Percentiles rank a stretch among this genome's conserved stretches.
These are phyloP conservation scores for Atlantisia rogersi DNA, from an alignment of 2,113 vertebrate genomes.

Conservation along the genomic window DNA sequence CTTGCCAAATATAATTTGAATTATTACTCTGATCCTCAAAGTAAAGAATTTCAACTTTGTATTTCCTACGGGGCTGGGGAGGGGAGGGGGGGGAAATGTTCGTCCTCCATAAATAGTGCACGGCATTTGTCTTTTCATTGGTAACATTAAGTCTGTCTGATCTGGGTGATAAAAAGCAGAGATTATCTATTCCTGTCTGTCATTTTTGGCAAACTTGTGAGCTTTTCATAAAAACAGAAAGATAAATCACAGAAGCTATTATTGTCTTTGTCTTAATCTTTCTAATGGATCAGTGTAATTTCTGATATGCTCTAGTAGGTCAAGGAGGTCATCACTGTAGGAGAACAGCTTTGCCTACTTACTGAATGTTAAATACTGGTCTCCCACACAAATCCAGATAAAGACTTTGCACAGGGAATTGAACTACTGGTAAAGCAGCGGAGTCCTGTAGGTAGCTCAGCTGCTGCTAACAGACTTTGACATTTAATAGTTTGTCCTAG, in stretches of 20 bases:
- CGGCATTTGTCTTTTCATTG: slow-evolving; percentile 42
- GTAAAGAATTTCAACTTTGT: slow-evolving; percentile 10
- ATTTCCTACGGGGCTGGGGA: background rate
- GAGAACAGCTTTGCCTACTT: slow-evolving; percentile 1
- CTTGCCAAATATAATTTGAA: slow-evolving; percentile 25
- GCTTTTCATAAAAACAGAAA: slow-evolving; percentile 58
- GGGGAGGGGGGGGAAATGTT: background rate
- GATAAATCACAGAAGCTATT: slow-evolving; percentile 56
- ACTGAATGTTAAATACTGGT: slow-evolving; percentile 32
- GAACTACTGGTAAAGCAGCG: background rate
- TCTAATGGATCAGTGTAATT: slow-evolving; percentile 54
- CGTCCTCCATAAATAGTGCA: background rate
- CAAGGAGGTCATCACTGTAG: slow-evolving; percentile 2
- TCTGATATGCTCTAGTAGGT: slow-evolving; percentile 26
- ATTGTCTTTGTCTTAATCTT: slow-evolving; percentile 64
- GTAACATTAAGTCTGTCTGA: slow-evolving; percentile 48
- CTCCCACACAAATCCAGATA: background rate
- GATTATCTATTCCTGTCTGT: slow-evolving; percentile 55
- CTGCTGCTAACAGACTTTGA: background rate
- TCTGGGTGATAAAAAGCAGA: slow-evolving; percentile 54
- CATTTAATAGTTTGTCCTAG: background rate
- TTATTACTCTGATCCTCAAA: slow-evolving; percentile 5
- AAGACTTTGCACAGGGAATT: background rate
- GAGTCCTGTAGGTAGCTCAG: background rate
- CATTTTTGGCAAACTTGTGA: slow-evolving; percentile 55